Evolutionary conservation across 1,140 invertebrate genomes (phyloP).

Genomic region (Triops cancriformis): DNA sequence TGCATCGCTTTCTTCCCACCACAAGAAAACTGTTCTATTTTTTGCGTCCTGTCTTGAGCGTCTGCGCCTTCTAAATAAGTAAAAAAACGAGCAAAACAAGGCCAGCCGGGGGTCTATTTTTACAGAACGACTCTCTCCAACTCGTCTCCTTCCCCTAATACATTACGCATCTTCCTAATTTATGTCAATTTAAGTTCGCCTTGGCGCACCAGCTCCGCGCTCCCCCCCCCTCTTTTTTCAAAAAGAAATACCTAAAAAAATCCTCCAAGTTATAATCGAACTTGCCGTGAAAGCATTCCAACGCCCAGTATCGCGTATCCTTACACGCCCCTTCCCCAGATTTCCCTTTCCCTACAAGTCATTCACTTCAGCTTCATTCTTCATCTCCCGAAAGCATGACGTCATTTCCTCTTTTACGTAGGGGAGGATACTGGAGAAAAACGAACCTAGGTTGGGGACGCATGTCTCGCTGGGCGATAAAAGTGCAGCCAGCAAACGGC

Average conservation of each 20-base stretch:
- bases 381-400: not conserved
- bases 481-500: too few species aligned
- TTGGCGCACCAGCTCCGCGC: too few species aligned
- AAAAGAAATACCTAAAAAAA: not conserved
- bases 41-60: not conserved
- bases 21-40: not conserved
- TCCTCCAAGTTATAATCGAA: not conserved
- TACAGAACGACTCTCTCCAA: not conserved
- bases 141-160: not conserved
- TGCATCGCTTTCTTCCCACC: not conserved
- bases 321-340: not conserved
- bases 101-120: not conserved
- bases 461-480: not conserved
- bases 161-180: not conserved
- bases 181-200: not conserved
- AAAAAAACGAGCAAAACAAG: not conserved
- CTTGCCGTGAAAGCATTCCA: not conserved
- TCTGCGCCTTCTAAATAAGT: not conserved
- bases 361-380: slow-evolving; percentile 4
- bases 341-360: not conserved
- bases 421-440: not conserved
- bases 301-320: not conserved
- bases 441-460: not conserved
- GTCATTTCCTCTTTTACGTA: not conserved
- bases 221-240: not conserved